Conservation (phyloP, 64 coral and sea anemone genomes). For the Stylophora pistillata region DNA sequence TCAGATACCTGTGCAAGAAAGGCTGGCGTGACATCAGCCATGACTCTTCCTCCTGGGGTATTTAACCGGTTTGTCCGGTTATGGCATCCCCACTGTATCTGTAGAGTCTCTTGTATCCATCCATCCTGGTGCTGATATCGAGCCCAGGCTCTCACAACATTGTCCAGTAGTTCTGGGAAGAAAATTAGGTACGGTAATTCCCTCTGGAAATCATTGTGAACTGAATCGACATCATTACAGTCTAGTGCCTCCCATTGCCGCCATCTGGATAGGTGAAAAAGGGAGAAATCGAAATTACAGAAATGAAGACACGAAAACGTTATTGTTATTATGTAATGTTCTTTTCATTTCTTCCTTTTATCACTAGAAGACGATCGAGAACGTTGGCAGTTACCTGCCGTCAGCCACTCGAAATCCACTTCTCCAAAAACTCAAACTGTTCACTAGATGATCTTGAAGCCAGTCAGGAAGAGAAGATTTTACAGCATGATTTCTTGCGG, state of each 20-base stretch:
- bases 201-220: slow-evolving; percentile 94
- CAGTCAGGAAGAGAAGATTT: slow-evolving; percentile 57
- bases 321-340: not conserved
- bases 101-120: slow-evolving; percentile 58
- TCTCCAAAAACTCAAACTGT: slow-evolving; percentile 91
- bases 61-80: slow-evolving; percentile 56
- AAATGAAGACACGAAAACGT: no score
- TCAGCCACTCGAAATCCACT: slow-evolving; percentile 92
- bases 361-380: no score
- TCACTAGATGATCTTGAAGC: slow-evolving; percentile 87
- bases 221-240: slow-evolving; percentile 94
- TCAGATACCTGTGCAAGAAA: slow-evolving; percentile 81
- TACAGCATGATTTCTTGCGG: slow-evolving; percentile 6
- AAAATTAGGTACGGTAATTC: slow-evolving; percentile 85
- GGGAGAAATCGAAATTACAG: not conserved
- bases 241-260: slow-evolving; percentile 93
- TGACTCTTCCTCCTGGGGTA: slow-evolving; percentile 62
- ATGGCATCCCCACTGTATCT: slow-evolving; percentile 61
- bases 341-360: not conserved
- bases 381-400: slow-evolving; percentile 32
- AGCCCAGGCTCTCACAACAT: slow-evolving; percentile 85
- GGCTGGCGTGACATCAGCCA: slow-evolving; percentile 89
- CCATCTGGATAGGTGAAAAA: slow-evolving; percentile 39
- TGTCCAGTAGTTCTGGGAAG: slow-evolving; percentile 82
- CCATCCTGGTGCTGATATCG: slow-evolving; percentile 54